Conservation (phyloP, 2,888 invertebrate genomes). For the Zhengitettix transpicula region DNA sequence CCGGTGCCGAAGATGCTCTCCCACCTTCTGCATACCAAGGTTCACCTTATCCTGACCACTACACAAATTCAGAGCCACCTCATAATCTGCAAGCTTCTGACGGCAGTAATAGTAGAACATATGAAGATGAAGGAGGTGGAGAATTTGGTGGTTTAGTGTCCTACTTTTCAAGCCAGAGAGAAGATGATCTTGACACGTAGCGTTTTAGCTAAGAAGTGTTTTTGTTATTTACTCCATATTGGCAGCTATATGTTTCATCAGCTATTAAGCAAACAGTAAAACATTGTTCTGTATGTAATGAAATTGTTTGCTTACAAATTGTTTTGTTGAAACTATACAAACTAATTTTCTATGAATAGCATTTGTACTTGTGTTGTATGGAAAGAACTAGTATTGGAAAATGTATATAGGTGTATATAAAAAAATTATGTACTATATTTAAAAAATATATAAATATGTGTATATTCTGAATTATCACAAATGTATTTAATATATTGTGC, state of each 20-base stretch:
- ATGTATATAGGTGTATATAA: not conserved
- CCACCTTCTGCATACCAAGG: constrained; percentile 26
- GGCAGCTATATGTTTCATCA: not conserved
- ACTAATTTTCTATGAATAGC: not conserved
- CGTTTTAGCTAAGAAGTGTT: not conserved
- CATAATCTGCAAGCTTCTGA: constrained; percentile 11
- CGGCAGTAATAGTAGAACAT: constrained; percentile 24
- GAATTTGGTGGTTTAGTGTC: constrained; percentile 83
- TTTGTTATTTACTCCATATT: not conserved
- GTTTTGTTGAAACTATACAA: no score
- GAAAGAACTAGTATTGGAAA: not conserved
- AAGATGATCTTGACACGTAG: constrained; percentile 72
- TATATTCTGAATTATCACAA: not conserved
- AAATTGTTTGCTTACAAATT: not conserved
- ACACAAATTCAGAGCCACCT: constrained; percentile 12
- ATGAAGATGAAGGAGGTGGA: constrained; percentile 37
- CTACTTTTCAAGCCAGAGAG: constrained; percentile 79
- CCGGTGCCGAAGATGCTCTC: constrained; percentile 25
- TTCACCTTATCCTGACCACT: constrained; percentile 21
- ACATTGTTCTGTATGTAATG: not conserved
- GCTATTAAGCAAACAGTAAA: not conserved
- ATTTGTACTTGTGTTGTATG: not conserved
- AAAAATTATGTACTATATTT: not conserved
- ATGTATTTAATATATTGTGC: not conserved
- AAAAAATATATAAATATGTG: not conserved